phyloP scores from a whole-genome alignment of 2,797 vertebrate species.

The Microtus obscurus region DNA sequence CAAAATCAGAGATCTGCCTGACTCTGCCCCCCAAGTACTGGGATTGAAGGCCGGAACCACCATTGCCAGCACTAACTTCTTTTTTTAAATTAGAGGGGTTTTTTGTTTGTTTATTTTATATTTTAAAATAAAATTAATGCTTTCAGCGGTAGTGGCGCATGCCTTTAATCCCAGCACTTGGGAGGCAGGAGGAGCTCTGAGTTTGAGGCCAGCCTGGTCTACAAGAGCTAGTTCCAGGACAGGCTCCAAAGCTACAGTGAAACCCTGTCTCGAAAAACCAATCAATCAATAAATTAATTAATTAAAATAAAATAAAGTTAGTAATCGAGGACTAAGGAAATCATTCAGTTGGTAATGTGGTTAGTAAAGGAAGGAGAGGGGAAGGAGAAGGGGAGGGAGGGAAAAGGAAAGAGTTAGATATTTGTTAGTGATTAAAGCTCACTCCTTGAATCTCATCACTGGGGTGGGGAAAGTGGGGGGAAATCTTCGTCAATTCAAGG shows the following conservation, averaged over 20 bases:
- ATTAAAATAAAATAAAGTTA: slow-evolving; percentile 7
- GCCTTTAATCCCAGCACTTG: too few relatives aligned
- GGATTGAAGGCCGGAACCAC: background rate
- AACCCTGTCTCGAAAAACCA: too few relatives aligned
- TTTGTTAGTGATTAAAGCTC: background rate
- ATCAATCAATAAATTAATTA: too few relatives aligned
- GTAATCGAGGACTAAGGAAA: background rate
- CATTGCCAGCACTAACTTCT: background rate
- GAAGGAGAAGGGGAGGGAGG: background rate
- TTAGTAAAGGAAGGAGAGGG: background rate
- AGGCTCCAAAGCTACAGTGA: too few relatives aligned
- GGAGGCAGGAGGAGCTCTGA: too few relatives aligned
- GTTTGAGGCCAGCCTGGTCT: too few relatives aligned
- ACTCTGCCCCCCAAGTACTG: background rate
- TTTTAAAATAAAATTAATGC: background rate
- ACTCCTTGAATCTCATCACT: background rate
- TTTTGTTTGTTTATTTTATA: background rate
- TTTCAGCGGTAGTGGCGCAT: fast-evolving
- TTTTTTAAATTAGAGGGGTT: background rate
- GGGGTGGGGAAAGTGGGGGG: too few relatives aligned
- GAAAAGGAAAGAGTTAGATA: background rate
- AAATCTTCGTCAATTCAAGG: background rate
- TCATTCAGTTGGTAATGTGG: background rate
- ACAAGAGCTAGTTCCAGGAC: too few relatives aligned
- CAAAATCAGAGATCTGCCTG: background rate